Percentiles rank a stretch among this genome's conserved stretches.
phyloP scores from a whole-genome alignment of 2,888 invertebrate genomes.

The Patella pellucida region DNA sequence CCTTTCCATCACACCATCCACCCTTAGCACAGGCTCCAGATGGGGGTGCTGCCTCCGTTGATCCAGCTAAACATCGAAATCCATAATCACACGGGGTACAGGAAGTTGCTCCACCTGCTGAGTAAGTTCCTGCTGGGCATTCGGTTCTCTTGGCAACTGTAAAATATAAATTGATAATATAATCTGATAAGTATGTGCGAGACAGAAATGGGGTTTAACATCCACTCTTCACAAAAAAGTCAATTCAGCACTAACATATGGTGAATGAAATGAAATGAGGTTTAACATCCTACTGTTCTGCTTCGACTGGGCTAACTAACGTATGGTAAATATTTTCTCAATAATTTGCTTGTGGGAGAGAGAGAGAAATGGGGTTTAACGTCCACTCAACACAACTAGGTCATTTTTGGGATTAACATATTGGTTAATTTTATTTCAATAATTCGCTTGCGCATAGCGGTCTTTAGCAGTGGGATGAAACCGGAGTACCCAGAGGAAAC shows the following conservation, averaged over 20 bases:
- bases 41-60: slow-evolving; percentile 55
- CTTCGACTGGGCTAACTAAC: too few species aligned
- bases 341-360: too few species aligned
- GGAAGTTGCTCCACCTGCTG: slow-evolving; percentile 45
- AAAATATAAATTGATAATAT: slow-evolving; percentile 20
- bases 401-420: too few species aligned
- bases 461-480: too few species aligned
- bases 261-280: neutral
- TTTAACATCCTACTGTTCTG: too few species aligned
- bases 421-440: too few species aligned
- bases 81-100: slow-evolving; percentile 61
- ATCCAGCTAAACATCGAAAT: slow-evolving; percentile 58
- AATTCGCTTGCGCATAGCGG: too few species aligned
- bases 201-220: too few species aligned
- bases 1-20: slow-evolving; percentile 65
- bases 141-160: slow-evolving; percentile 57
- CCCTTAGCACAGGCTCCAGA: slow-evolving; percentile 57
- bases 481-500: too few species aligned
- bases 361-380: too few species aligned
- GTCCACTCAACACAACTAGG: too few species aligned
- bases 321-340: neutral
- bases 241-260: neutral
- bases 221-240: neutral
- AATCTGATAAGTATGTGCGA: neutral
- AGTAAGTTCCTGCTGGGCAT: slow-evolving; percentile 64